A percentile compares a stretch with the other conserved stretches of the same genome.
Evolutionary conservation across 1,140 invertebrate species (phyloP).

Genomic region (Drosophila nannoptera): DNA sequence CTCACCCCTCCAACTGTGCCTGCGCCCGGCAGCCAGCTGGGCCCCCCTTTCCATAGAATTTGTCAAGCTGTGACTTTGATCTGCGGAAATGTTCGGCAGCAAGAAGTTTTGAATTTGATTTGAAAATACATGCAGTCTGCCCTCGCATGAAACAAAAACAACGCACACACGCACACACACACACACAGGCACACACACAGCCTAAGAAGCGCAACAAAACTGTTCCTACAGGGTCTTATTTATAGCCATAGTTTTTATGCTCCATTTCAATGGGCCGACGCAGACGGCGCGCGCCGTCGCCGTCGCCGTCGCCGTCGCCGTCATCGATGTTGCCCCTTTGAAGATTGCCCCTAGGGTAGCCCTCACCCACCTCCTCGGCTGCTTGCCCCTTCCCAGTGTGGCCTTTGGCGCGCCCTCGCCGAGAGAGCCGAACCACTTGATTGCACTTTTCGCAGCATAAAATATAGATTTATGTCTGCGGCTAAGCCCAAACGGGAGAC

Average conservation of each 20-base stretch:
- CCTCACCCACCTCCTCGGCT: background rate
- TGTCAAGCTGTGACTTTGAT: constrained; percentile 78
- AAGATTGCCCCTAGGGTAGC: constrained; percentile 50
- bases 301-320: constrained; percentile 45
- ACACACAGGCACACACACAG: background rate
- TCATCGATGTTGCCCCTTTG: constrained; percentile 59
- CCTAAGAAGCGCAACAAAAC: constrained; percentile 20
- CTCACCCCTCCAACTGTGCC: background rate
- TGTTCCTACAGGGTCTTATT: constrained; percentile 68
- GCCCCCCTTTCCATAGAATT: constrained; percentile 61
- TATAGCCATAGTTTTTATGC: constrained; percentile 77
- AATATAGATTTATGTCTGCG: constrained; percentile 70
- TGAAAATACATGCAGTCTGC: constrained; percentile 57
- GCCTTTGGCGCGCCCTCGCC: background rate
- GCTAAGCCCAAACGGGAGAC: constrained; percentile 13
- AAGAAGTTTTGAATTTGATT: constrained; percentile 73
- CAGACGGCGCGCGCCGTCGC: constrained; percentile 43
- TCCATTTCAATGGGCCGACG: constrained; percentile 71
- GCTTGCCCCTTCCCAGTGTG: too few relatives aligned
- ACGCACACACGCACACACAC: background rate
- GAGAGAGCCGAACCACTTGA: constrained; percentile 61
- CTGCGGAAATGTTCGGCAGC: constrained; percentile 74
- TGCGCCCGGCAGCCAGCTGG: background rate
- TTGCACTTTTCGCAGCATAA: constrained; percentile 76
- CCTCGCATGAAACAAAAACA: background rate